Evolutionary conservation across 2,113 vertebrate genomes (phyloP).

Genomic region (Pseudolaguvia tuberculata): DNA sequence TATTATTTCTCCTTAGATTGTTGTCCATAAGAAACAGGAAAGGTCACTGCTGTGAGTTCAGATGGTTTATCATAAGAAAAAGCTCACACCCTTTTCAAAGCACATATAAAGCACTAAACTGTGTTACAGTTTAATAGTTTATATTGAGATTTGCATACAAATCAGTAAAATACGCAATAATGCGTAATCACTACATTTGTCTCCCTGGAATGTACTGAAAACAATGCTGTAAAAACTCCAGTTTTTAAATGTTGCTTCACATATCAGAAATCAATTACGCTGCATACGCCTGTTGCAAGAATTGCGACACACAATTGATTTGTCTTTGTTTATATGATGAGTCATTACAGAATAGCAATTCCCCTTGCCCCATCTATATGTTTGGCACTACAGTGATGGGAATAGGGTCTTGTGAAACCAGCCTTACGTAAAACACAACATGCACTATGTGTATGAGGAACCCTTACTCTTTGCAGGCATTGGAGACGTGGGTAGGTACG

Average conservation of each 20-base stretch:
- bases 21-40: neutral
- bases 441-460: neutral
- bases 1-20: neutral
- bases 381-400: too few species aligned
- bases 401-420: neutral
- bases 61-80: neutral
- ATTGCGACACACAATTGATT: too few species aligned
- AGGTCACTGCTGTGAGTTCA: neutral
- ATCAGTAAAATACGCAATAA: neutral
- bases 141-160: too few species aligned
- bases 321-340: too few species aligned
- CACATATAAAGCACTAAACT: too few species aligned
- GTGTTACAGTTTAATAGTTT: too few species aligned
- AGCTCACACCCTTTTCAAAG: neutral
- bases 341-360: too few species aligned
- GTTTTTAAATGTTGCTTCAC: neutral
- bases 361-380: too few species aligned
- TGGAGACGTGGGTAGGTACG: slow-evolving; percentile 85
- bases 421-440: neutral
- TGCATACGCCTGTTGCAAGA: neutral
- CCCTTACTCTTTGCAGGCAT: slow-evolving; percentile 93
- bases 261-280: neutral
- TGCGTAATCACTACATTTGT: neutral
- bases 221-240: neutral
- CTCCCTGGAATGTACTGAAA: neutral